These are phyloP conservation scores for Syngnathus floridae DNA, from an alignment of 2,113 vertebrate species.

Conservation along the genomic window DNA sequence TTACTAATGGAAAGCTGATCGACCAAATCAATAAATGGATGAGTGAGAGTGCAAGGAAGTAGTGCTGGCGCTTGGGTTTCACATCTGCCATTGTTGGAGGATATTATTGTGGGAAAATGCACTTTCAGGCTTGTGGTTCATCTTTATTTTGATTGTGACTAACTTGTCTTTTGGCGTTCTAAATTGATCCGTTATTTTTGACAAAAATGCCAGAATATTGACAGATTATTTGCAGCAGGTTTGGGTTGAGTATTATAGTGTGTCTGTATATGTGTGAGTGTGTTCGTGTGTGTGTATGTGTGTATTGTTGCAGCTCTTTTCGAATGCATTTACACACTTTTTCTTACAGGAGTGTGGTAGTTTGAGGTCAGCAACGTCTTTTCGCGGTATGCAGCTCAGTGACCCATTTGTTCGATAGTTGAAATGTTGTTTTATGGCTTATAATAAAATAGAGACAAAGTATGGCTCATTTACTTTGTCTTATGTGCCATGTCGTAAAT, in stretches of 20 bases:
- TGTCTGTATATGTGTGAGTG: no score
- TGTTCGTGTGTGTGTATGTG: no score
- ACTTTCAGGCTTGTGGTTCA: background rate
- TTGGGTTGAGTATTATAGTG: background rate
- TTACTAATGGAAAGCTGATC: conserved; percentile 25
- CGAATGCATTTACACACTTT: conserved; percentile 3
- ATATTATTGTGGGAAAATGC: background rate
- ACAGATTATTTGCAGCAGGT: background rate
- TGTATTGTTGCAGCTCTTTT: background rate
- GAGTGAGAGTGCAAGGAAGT: background rate
- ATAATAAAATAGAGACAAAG: background rate
- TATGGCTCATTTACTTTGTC: background rate
- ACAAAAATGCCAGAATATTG: background rate
- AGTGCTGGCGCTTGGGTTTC: background rate
- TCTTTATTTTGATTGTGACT: background rate
- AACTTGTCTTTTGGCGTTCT: background rate
- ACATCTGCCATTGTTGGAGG: background rate
- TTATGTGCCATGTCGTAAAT: no score
- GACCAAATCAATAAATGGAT: conserved; percentile 37
- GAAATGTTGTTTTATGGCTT: background rate
- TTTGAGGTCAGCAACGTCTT: no score
- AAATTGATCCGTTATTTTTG: background rate
- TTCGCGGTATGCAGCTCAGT: background rate
- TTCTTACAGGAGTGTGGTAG: conserved; percentile 48
- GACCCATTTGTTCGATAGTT: background rate